Percentiles rank a stretch among this genome's conserved stretches.
Conservation (phyloP, 2,113 vertebrate genomes). For the Gymnobelideus leadbeateri region DNA sequence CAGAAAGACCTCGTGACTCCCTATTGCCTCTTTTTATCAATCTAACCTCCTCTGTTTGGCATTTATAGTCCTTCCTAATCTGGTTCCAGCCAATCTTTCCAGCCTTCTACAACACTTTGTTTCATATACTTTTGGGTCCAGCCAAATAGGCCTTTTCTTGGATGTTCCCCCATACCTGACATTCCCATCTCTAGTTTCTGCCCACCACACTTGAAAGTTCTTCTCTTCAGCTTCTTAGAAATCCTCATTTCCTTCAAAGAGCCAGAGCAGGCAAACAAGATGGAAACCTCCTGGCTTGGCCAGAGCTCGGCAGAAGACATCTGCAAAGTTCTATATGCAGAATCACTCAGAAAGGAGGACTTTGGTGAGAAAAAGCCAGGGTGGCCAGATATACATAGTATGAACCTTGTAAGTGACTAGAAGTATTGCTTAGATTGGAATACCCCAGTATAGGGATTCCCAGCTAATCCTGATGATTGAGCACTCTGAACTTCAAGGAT, state of each 20-base stretch:
- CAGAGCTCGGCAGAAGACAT: not conserved
- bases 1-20: not conserved
- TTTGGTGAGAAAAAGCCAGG: not conserved
- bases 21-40: not conserved
- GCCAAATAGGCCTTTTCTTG: not conserved
- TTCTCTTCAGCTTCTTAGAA: not conserved
- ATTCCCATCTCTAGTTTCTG: not conserved
- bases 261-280: not conserved
- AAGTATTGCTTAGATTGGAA: not conserved
- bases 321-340: not conserved
- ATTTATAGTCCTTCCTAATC: not conserved
- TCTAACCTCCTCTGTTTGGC: not conserved
- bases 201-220: not conserved
- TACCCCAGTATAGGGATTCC: not conserved
- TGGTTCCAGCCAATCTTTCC: not conserved
- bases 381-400: not conserved
- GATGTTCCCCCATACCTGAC: not conserved
- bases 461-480: not conserved
- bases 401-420: not conserved
- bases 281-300: not conserved
- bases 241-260: not conserved
- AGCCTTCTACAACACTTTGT: not conserved
- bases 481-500: not conserved
- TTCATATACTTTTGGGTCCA: not conserved
- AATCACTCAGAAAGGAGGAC: not conserved